Percentiles rank a stretch among this genome's conserved stretches.
phyloP scores from a whole-genome alignment of 2,888 invertebrate genomes.

The Sminthurinus aureus region DNA sequence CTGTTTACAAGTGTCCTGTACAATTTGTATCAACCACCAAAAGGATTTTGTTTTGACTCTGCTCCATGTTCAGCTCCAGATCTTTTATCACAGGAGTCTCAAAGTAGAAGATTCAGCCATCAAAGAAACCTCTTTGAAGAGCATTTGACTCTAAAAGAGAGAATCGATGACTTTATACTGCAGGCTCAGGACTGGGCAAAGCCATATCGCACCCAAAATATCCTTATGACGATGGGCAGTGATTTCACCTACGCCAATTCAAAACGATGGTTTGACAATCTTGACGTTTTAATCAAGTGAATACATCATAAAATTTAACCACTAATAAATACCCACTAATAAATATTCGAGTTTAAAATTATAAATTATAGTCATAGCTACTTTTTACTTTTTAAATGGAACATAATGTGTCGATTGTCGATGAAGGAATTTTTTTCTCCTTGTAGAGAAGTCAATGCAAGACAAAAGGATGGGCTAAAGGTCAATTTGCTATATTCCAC shows the following conservation, averaged over 20 bases:
- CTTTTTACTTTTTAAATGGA: too few species aligned
- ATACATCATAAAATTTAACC: too few species aligned
- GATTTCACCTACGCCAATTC: background rate
- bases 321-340: too few species aligned
- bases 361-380: too few species aligned
- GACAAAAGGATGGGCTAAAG: constrained; percentile 69
- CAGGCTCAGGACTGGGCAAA: background rate
- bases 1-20: background rate
- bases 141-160: background rate
- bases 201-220: background rate
- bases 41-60: constrained; percentile 89
- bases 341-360: too few species aligned
- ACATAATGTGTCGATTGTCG: too few species aligned
- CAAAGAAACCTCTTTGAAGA: background rate
- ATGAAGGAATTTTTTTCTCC: too few species aligned
- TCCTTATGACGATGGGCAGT: background rate
- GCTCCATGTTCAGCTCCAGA: too few species aligned
- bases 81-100: background rate
- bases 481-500: constrained; percentile 83
- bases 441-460: constrained; percentile 69
- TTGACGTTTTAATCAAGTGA: background rate
- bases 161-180: background rate
- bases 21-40: constrained; percentile 66
- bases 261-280: background rate
- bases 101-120: constrained; percentile 60